Percentiles rank a stretch among this genome's conserved stretches.
Evolutionary conservation across 1,140 invertebrate species (phyloP).

Genomic region (Conus betulinus): DNA sequence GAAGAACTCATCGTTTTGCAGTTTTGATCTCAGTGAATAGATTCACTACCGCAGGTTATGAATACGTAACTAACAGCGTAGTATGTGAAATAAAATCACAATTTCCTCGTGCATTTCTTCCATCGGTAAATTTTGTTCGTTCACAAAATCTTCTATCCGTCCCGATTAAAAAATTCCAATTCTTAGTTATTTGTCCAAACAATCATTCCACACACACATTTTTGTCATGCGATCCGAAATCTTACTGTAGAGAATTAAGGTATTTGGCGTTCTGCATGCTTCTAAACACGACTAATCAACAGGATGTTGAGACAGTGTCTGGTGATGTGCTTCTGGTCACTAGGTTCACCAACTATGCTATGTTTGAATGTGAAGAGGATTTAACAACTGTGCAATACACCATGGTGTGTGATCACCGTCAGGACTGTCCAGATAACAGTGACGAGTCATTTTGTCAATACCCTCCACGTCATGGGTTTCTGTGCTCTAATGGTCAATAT

Average conservation of each 20-base stretch:
- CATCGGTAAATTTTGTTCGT: background rate
- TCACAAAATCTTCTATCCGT: background rate
- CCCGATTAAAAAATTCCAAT: background rate
- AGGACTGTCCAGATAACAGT: background rate
- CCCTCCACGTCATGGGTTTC: background rate
- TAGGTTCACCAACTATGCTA: background rate
- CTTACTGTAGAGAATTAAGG: background rate
- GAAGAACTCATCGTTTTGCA: background rate
- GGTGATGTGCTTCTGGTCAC: too few relatives aligned
- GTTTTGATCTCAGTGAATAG: background rate
- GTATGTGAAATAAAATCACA: background rate
- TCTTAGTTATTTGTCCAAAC: background rate
- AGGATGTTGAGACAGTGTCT: background rate
- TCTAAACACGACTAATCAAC: background rate
- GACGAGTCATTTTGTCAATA: slow-evolving; percentile 8
- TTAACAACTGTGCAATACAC: background rate
- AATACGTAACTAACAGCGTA: background rate
- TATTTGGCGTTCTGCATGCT: background rate
- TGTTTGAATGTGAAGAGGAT: background rate
- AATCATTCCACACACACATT: background rate
- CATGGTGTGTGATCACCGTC: slow-evolving; percentile 17
- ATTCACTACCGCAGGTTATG: background rate
- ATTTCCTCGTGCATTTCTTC: background rate
- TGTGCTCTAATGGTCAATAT: background rate
- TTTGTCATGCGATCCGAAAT: background rate